Percentiles rank a stretch among this genome's conserved stretches.
Evolutionary conservation across 64 coral and sea anemone genomes (phyloP).

Genomic region (Platygyra sinensis): DNA sequence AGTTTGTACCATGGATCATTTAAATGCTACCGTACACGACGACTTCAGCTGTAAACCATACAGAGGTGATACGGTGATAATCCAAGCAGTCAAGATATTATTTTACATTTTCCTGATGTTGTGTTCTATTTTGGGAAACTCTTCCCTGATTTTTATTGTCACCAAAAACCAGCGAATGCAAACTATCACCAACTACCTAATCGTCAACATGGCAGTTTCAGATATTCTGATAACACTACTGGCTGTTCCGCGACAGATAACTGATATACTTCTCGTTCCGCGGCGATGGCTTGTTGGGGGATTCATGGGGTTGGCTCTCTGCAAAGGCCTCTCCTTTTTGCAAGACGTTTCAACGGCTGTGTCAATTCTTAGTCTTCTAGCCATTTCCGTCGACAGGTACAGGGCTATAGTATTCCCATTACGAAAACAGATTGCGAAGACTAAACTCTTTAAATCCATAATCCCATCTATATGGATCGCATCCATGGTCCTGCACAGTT

Average conservation of each 20-base stretch:
- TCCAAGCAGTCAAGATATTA: slow-evolving; percentile 39
- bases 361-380: slow-evolving; percentile 24
- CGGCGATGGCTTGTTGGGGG: slow-evolving; percentile 19
- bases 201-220: slow-evolving; percentile 41
- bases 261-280: neutral
- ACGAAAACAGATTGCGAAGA: neutral
- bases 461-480: slow-evolving; percentile 36
- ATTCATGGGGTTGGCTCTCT: slow-evolving; percentile 2
- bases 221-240: slow-evolving; percentile 28
- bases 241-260: slow-evolving; percentile 30
- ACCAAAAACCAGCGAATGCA: slow-evolving; percentile 22
- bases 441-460: neutral
- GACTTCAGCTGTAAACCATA: neutral
- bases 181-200: slow-evolving; percentile 46
- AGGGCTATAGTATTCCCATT: slow-evolving; percentile 28
- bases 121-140: slow-evolving; percentile 30
- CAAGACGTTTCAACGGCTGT: slow-evolving; percentile 53
- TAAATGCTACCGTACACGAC: neutral
- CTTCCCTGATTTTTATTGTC: slow-evolving; percentile 24
- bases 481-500: slow-evolving; percentile 9
- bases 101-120: slow-evolving; percentile 34
- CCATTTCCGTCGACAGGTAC: slow-evolving; percentile 36
- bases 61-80: neutral
- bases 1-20: no score
- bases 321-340: slow-evolving; percentile 36